phyloP scores from a whole-genome alignment of 2,888 invertebrate species.

The Coleophora deauratella region DNA sequence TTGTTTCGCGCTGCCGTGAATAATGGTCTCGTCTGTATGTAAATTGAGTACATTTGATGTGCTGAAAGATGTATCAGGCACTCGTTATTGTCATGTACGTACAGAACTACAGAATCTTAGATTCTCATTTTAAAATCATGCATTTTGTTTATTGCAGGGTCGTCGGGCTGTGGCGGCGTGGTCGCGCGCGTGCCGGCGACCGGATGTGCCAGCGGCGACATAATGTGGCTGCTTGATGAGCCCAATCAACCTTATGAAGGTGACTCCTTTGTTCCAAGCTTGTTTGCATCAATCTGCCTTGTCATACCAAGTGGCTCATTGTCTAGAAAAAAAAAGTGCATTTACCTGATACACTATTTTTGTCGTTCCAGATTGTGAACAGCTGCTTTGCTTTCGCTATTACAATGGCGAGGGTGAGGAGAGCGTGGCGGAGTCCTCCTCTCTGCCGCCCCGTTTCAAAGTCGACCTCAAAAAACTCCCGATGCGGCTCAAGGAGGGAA shows the following conservation, averaged over 20 bases:
- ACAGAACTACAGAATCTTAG: not conserved
- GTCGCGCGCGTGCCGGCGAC: slow-evolving; percentile 70
- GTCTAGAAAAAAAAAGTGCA: no score
- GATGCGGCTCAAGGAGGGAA: slow-evolving; percentile 69
- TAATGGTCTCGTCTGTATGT: slow-evolving; percentile 28
- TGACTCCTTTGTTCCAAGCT: slow-evolving; percentile 32
- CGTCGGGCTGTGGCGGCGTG: slow-evolving; percentile 45
- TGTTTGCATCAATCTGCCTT: not conserved
- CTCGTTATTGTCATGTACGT: not conserved
- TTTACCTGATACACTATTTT: no score
- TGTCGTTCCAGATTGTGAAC: slow-evolving; percentile 76
- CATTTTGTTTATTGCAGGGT: slow-evolving; percentile 42
- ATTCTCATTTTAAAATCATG: slow-evolving; percentile 2
- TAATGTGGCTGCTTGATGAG: slow-evolving; percentile 82
- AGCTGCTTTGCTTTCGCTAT: slow-evolving; percentile 80
- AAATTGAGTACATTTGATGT: slow-evolving; percentile 19
- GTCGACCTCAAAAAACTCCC: slow-evolving; percentile 75
- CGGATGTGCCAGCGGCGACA: slow-evolving; percentile 74
- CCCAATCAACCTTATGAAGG: slow-evolving; percentile 78
- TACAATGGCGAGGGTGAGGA: slow-evolving; percentile 78
- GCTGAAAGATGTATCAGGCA: not conserved
- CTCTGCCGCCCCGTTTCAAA: slow-evolving; percentile 59
- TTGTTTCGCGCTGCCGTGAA: slow-evolving; percentile 27
- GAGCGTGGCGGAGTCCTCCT: slow-evolving; percentile 77
- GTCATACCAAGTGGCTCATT: no score